Conservation (phyloP, 1,140 invertebrate species). For the Scaptomyza graminum region DNA sequence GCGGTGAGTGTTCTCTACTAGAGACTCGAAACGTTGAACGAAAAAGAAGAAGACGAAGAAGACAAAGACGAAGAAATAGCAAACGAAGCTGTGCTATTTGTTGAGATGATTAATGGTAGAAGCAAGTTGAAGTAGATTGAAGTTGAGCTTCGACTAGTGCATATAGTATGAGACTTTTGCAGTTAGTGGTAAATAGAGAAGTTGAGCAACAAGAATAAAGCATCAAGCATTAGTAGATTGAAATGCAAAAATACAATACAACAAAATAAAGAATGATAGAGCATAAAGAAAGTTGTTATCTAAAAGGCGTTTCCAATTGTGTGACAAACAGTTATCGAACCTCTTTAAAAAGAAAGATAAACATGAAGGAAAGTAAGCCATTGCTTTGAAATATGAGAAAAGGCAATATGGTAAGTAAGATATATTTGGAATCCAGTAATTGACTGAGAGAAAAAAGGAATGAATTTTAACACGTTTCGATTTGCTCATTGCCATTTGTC, state of each 20-base stretch:
- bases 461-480: too few relatives aligned
- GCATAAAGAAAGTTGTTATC: too few relatives aligned
- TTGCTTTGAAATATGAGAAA: too few relatives aligned
- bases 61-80: neutral
- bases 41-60: neutral
- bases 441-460: too few relatives aligned
- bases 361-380: too few relatives aligned
- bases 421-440: too few relatives aligned
- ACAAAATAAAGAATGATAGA: neutral
- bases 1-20: conserved; percentile 54
- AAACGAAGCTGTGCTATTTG: conserved; percentile 52
- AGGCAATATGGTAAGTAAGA: too few relatives aligned
- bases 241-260: conserved; percentile 13
- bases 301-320: too few relatives aligned
- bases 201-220: conserved; percentile 21
- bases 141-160: neutral
- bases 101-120: conserved; percentile 66
- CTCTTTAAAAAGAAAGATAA: too few relatives aligned
- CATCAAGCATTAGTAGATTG: neutral
- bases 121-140: conserved; percentile 5
- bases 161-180: neutral
- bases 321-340: too few relatives aligned
- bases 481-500: too few relatives aligned
- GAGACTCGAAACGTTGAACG: conserved; percentile 21
- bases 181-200: conserved; percentile 14